Evolutionary conservation across 2,113 vertebrate genomes (phyloP).

Genomic region (Cephalopholis sonnerati): DNA sequence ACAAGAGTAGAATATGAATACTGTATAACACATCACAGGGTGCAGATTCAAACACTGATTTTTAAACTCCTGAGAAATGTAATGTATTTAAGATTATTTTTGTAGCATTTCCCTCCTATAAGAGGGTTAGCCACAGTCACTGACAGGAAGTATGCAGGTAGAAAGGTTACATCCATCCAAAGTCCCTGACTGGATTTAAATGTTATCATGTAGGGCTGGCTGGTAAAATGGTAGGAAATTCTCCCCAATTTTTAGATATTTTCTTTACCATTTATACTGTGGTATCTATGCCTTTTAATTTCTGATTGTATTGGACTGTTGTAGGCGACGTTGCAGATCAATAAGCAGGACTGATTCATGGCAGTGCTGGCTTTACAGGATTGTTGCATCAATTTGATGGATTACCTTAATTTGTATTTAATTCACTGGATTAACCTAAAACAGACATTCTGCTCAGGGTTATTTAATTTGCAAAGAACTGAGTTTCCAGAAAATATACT

Average conservation of each 20-base stretch:
- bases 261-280: neutral
- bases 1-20: neutral
- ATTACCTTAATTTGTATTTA: slow-evolving; percentile 15
- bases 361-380: neutral
- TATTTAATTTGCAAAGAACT: neutral
- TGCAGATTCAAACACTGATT: neutral
- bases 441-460: neutral
- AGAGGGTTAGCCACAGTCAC: neutral
- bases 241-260: too few relatives aligned
- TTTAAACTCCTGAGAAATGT: neutral
- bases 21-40: neutral
- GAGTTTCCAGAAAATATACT: neutral
- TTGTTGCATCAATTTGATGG: slow-evolving; percentile 25
- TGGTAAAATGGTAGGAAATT: neutral
- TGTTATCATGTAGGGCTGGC: neutral
- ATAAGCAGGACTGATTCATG: slow-evolving; percentile 1
- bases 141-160: neutral
- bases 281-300: neutral
- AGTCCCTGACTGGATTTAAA: slow-evolving; percentile 1
- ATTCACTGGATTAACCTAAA: slow-evolving; percentile 27
- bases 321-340: slow-evolving; percentile 8
- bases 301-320: neutral
- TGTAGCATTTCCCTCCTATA: neutral
- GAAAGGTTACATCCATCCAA: neutral
- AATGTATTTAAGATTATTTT: neutral